Evolutionary conservation across 2,888 invertebrate species (phyloP).

Genomic region (Xestia xanthographa): DNA sequence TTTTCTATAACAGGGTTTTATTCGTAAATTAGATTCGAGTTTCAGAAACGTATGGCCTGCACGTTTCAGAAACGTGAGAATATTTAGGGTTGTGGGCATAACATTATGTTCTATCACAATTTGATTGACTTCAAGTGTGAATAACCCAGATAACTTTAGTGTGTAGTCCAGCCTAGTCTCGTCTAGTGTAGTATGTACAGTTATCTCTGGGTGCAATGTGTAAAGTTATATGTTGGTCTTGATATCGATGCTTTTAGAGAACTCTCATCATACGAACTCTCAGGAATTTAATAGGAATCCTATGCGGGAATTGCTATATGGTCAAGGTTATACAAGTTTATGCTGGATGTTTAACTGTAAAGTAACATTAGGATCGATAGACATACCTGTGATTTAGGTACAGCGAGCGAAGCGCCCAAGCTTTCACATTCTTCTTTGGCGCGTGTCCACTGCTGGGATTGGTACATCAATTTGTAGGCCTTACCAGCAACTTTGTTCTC

Average conservation of each 20-base stretch:
- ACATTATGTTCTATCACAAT: background rate
- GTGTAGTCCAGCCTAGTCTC: background rate
- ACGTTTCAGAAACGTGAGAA: background rate
- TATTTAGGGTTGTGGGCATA: background rate
- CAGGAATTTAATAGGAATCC: too few relatives aligned
- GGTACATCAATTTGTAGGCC: constrained; percentile 78
- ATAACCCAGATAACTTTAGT: background rate
- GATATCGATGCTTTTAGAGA: background rate
- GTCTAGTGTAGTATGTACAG: too few relatives aligned
- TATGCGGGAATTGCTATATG: background rate
- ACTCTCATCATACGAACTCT: too few relatives aligned
- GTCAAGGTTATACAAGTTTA: background rate
- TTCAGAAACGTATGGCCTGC: background rate
- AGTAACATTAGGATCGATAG: background rate
- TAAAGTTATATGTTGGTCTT: too few relatives aligned
- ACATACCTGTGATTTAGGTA: constrained; percentile 79
- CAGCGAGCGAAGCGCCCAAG: constrained; percentile 77
- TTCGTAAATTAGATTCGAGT: background rate
- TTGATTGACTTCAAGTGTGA: background rate
- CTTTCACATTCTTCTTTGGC: constrained; percentile 73
- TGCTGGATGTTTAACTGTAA: background rate
- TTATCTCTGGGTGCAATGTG: too few relatives aligned
- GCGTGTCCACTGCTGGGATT: constrained; percentile 74
- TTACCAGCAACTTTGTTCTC: constrained; percentile 67
- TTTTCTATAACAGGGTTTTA: background rate